Conservation (phyloP, 1,140 invertebrate species). For the Eulimnadia texana region DNA sequence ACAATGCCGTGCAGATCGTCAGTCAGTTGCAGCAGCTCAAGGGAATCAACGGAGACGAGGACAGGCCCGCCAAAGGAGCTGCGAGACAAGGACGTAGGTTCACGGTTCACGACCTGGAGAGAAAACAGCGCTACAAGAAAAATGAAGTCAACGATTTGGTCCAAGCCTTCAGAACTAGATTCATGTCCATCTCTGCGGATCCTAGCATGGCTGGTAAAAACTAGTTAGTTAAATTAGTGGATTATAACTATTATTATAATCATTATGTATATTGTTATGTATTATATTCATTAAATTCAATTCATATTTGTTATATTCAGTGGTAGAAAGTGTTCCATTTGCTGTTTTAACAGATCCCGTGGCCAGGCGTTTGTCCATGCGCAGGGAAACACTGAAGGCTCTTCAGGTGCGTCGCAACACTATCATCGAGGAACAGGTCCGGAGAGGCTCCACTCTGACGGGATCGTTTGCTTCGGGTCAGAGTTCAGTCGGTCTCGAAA, state of each 20-base stretch:
- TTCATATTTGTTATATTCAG: conserved; percentile 8
- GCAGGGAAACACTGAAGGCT: conserved; percentile 23
- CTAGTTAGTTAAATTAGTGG: neutral
- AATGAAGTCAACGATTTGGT: conserved; percentile 30
- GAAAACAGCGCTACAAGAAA: conserved; percentile 23
- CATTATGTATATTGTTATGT: neutral
- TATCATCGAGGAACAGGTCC: conserved; percentile 17
- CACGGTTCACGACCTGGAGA: conserved; percentile 29
- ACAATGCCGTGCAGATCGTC: conserved; percentile 42
- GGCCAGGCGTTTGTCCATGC: conserved; percentile 19
- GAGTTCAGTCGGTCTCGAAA: neutral
- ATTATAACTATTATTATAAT: neutral
- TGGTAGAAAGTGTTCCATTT: neutral
- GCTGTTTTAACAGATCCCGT: conserved; percentile 23
- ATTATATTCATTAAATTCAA: no score
- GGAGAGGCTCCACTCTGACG: neutral
- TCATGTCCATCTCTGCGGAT: conserved; percentile 28
- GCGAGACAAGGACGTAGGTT: conserved; percentile 20
- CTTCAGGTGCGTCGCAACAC: conserved; percentile 23
- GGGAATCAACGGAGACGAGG: conserved; percentile 24
- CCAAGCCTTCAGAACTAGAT: conserved; percentile 32
- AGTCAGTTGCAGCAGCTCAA: conserved; percentile 36
- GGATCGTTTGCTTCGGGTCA: neutral
- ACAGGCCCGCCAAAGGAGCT: conserved; percentile 32
- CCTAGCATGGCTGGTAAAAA: conserved; percentile 20